Evolutionary conservation across 2,888 invertebrate species (phyloP).

Genomic region (Clunio marinus): DNA sequence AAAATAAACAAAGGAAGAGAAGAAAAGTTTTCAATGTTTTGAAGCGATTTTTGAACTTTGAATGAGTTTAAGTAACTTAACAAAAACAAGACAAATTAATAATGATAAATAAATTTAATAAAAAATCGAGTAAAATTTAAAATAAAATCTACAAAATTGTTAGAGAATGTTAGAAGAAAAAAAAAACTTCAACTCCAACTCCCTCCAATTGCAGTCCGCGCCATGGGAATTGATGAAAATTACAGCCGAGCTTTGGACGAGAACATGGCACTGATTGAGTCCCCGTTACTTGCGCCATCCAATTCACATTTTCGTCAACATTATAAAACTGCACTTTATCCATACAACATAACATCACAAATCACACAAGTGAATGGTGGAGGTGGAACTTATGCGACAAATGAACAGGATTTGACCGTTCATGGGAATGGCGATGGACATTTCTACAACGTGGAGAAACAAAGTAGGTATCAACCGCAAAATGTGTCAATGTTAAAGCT

Average conservation of each 20-base stretch:
- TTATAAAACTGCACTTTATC: slow-evolving; percentile 48
- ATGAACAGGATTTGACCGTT: neutral
- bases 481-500: neutral
- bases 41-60: no score
- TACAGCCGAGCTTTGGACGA: slow-evolving; percentile 52
- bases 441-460: slow-evolving; percentile 14
- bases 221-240: slow-evolving; percentile 53
- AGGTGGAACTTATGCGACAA: neutral
- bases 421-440: slow-evolving; percentile 2
- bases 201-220: slow-evolving; percentile 48
- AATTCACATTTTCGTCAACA: slow-evolving; percentile 49
- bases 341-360: slow-evolving; percentile 52
- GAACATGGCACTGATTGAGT: slow-evolving; percentile 52
- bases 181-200: no score
- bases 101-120: no score
- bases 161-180: no score
- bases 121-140: no score
- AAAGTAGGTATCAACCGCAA: slow-evolving; percentile 15
- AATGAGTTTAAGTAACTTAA: no score
- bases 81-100: no score
- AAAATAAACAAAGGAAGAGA: no score
- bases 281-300: slow-evolving; percentile 49
- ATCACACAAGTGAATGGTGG: slow-evolving; percentile 44
- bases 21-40: no score
- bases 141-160: no score